Evolutionary conservation across 2,797 vertebrate species (phyloP).

Genomic region (Lophotriccus pileatus): DNA sequence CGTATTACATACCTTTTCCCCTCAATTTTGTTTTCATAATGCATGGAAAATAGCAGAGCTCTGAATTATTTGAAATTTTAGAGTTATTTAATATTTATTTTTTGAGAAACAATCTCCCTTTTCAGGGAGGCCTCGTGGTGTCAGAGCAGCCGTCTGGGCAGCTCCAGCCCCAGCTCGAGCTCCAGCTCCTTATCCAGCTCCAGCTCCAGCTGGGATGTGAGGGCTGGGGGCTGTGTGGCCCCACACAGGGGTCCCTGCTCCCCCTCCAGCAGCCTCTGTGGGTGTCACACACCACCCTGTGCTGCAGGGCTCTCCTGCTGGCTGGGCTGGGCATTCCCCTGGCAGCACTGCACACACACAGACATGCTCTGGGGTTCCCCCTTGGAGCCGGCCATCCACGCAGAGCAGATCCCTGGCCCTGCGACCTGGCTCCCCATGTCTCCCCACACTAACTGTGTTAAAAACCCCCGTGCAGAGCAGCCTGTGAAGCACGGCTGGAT

Average conservation of each 20-base stretch:
- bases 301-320: neutral
- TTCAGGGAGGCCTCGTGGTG: neutral
- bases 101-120: constrained; percentile 33
- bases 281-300: neutral
- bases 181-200: neutral
- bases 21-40: constrained; percentile 66
- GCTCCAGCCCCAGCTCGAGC: neutral
- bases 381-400: neutral
- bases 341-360: neutral
- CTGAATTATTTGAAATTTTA: constrained; percentile 53
- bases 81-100: constrained; percentile 66
- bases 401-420: neutral
- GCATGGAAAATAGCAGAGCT: constrained; percentile 56
- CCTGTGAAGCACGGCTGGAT: neutral
- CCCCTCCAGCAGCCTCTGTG: neutral
- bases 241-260: neutral
- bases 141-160: neutral
- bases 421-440: neutral
- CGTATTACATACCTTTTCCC: constrained; percentile 81
- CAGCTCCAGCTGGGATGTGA: neutral
- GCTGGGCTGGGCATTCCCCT: too few species aligned
- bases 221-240: neutral
- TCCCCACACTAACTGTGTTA: neutral
- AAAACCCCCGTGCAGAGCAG: neutral
- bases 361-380: neutral